These are phyloP conservation scores for Cariama cristata DNA, from an alignment of 2,113 vertebrate species.

Conservation along the genomic window DNA sequence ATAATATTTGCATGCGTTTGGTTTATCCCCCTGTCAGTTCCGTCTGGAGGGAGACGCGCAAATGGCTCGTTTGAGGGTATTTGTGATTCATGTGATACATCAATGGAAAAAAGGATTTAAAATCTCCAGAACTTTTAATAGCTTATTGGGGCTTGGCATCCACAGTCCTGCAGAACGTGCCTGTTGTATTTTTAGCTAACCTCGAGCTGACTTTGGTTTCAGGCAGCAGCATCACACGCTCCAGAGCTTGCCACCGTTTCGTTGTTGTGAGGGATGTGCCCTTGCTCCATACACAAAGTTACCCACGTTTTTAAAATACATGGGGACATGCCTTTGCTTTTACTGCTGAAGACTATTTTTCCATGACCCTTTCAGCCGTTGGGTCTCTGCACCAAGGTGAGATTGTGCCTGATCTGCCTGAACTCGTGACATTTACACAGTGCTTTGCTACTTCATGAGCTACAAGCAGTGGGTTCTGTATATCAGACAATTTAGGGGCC, in stretches of 20 bases:
- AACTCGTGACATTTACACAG: background rate
- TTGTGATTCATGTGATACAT: slow-evolving; percentile 54
- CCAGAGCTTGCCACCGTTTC: background rate
- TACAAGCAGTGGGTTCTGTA: background rate
- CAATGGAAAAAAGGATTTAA: background rate
- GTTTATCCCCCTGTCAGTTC: slow-evolving; percentile 47
- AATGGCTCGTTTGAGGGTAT: slow-evolving; percentile 49
- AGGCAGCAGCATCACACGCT: background rate
- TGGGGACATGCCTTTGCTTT: background rate
- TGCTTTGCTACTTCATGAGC: accelerated
- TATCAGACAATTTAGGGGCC: background rate
- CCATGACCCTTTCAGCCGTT: background rate
- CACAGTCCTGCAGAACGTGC: background rate
- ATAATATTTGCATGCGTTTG: slow-evolving; percentile 36
- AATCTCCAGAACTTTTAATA: slow-evolving; percentile 25
- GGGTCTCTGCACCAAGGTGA: background rate
- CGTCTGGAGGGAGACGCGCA: slow-evolving; percentile 32
- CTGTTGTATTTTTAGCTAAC: slow-evolving; percentile 15
- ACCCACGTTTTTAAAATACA: accelerated
- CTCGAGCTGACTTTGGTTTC: slow-evolving; percentile 17
- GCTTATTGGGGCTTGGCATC: slow-evolving; percentile 1
- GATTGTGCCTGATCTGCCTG: background rate
- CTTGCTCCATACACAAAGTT: background rate
- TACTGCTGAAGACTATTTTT: background rate
- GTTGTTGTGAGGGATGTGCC: background rate